Evolutionary conservation across 2,797 vertebrate genomes (phyloP).

Genomic region (Danio albolineatus): DNA sequence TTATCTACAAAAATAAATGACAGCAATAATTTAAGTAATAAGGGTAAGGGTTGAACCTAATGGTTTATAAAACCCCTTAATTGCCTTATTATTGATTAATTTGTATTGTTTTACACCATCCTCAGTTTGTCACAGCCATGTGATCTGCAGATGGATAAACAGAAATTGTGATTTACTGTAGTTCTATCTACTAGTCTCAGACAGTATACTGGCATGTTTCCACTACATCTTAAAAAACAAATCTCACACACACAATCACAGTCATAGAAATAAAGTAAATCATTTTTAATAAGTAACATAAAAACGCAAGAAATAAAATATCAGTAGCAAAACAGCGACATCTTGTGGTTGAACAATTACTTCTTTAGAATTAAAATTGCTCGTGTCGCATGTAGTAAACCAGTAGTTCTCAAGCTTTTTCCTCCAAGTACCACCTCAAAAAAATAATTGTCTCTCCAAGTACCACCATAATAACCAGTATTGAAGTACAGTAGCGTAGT

Average conservation of each 20-base stretch:
- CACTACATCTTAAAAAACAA: neutral
- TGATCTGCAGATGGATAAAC: neutral
- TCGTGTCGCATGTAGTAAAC: too few relatives aligned
- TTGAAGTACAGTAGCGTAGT: too few relatives aligned
- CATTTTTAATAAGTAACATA: neutral
- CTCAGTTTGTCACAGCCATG: neutral
- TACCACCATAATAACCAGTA: too few relatives aligned
- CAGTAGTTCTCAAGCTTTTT: too few relatives aligned
- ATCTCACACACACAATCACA: neutral
- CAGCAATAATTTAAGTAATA: neutral
- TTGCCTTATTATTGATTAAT: neutral
- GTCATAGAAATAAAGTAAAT: neutral
- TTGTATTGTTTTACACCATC: neutral
- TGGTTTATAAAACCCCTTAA: neutral
- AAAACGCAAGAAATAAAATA: too few relatives aligned
- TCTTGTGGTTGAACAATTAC: neutral
- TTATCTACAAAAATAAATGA: neutral
- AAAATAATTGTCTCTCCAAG: too few relatives aligned
- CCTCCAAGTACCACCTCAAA: too few relatives aligned
- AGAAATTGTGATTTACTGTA: neutral
- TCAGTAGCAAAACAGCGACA: neutral
- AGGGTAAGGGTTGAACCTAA: neutral
- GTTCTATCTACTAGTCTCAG: neutral
- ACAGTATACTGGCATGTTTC: neutral
- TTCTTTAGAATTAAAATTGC: too few relatives aligned